Conservation (phyloP, 1,140 invertebrate species). For the Drosophila lacteicornis region DNA sequence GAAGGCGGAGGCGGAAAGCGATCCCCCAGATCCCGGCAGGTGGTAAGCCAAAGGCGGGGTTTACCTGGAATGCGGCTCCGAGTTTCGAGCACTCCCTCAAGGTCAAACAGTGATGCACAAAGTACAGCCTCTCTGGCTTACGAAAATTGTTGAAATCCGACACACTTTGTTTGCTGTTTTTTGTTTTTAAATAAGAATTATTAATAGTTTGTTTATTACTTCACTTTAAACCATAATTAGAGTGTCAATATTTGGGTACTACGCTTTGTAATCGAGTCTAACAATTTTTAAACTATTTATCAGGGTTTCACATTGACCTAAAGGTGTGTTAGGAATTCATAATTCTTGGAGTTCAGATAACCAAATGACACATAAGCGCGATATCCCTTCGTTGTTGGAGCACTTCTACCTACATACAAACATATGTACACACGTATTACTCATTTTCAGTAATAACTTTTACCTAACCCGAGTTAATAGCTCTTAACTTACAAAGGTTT, state of each 20-base stretch:
- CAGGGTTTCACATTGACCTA: not conserved
- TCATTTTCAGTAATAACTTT: conserved; percentile 8
- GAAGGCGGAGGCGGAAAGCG: conserved; percentile 3
- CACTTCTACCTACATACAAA: not conserved
- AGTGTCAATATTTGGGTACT: not conserved
- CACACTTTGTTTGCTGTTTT: not conserved
- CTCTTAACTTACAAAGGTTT: not conserved
- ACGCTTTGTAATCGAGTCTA: not conserved
- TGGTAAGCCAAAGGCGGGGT: conserved; percentile 2
- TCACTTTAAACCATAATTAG: too few species aligned
- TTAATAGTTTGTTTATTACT: not conserved
- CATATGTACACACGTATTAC: not conserved
- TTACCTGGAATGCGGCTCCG: conserved; percentile 40
- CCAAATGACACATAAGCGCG: not conserved
- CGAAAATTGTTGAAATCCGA: not conserved
- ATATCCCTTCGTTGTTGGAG: not conserved
- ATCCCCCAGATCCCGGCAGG: conserved; percentile 12
- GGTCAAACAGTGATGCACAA: conserved; percentile 35
- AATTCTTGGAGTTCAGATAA: not conserved
- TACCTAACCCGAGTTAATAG: not conserved
- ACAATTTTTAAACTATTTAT: not conserved
- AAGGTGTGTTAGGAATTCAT: too few species aligned
- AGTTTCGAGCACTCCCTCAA: conserved; percentile 32
- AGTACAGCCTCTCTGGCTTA: conserved; percentile 21
- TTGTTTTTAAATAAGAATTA: not conserved